Percentiles rank a stretch among this genome's conserved stretches.
Conservation (phyloP, 1,140 invertebrate species). For the Callitettix versicolor region DNA sequence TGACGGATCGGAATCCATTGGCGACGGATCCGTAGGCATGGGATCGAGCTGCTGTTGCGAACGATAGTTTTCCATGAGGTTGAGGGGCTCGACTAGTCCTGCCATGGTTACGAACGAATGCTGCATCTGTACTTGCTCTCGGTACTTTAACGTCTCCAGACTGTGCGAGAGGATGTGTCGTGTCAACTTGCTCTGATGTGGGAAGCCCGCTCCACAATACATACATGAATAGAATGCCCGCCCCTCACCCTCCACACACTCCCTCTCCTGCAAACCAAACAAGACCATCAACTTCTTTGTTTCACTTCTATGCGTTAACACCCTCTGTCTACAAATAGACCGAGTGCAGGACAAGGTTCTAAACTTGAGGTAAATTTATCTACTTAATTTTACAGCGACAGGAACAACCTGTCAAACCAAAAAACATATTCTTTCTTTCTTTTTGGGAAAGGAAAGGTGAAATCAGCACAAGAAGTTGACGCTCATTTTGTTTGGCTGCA, state of each 20-base stretch:
- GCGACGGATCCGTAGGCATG: slow-evolving; percentile 39
- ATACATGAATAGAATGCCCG: slow-evolving; percentile 46
- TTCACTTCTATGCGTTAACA: not conserved
- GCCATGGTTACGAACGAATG: slow-evolving; percentile 35
- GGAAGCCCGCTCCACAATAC: slow-evolving; percentile 76
- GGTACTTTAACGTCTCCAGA: slow-evolving; percentile 72
- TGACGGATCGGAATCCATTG: slow-evolving; percentile 36
- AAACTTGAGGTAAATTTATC: not conserved
- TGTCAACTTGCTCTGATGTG: slow-evolving; percentile 79
- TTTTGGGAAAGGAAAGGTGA: slow-evolving; percentile 23
- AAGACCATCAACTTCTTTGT: slow-evolving; percentile 85
- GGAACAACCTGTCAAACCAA: too few species aligned
- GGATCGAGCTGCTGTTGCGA: slow-evolving; percentile 33
- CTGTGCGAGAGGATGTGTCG: slow-evolving; percentile 77
- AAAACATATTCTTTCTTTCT: not conserved
- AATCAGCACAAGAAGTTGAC: slow-evolving; percentile 78
- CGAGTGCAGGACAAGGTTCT: not conserved
- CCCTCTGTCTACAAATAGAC: too few species aligned
- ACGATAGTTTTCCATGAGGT: slow-evolving; percentile 29
- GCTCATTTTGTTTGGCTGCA: slow-evolving; percentile 78
- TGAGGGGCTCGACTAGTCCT: slow-evolving; percentile 28
- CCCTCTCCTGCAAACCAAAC: slow-evolving; percentile 78
- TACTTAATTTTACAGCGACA: not conserved
- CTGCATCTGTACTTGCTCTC: slow-evolving; percentile 51
- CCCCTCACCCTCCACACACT: slow-evolving; percentile 50